Evolutionary conservation across 2,888 invertebrate species (phyloP), one percentile per base, ranked within the genome.

Genomic region (Drosophila kuntzei): DNA sequence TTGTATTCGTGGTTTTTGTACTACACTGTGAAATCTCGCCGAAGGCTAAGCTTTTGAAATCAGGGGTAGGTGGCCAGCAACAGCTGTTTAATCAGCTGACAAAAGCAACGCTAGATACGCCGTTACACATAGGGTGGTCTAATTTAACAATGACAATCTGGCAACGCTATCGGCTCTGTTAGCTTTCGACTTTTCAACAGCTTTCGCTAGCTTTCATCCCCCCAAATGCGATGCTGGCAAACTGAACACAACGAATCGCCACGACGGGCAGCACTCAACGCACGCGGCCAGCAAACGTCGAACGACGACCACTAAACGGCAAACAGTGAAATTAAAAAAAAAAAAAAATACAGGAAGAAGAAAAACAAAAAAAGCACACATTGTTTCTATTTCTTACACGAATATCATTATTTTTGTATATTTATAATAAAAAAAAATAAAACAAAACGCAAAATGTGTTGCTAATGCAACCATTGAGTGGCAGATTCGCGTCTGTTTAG

Each of bases 201-300:
- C 37, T 36, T 18, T 49, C 9, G 20, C 9, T 20, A 49, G 74
- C 57, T 67, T 75, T 75, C 76, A 76, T 60, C 76, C 76, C 79
- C 65, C 32, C 59, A 61, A 61, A 50, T 49, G 66, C 80, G 76
- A 79, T 76, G 76, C 76, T 76, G 76, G 46, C 69, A 47, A 63
- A 64, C 32, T 47, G 59, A 44, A 34, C 80, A 62, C 47, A 60
- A 62, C 39, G 49, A 59, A 20, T 47, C 60, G 36, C 43, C 69
- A 57, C 74, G 36, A 51, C 37, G 50, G 34, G 64, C 78, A 50
- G 58, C 59, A 49, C 49, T 27, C 58, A 47, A 18, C 59, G 51
- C 59, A 47, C 47, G 47, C 47, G 47, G 32, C 20, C 22, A 43
- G 16, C n/a, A 34, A 50, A 50, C 39, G 46, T 25, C 34, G 14